Base-by-base conservation (phyloP, 2,113 vertebrate genomes). In the Pyxicephalus adspersus region DNA sequence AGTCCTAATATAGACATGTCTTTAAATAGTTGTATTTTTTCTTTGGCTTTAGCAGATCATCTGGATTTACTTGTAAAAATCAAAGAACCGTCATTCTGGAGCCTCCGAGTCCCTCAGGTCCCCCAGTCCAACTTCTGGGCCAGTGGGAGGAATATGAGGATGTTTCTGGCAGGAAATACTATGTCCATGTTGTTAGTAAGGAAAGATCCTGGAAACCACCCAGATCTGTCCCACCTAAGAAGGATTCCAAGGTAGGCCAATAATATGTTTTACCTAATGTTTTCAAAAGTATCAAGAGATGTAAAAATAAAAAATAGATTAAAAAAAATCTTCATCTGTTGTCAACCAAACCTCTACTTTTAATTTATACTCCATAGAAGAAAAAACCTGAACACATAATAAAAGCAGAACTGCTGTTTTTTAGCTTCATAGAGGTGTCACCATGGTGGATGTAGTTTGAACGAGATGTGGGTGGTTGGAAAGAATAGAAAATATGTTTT, bases 151-250 rank as follows among this genome's bases (percentile, higher is more conserved):
- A 83, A 55, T 83, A 84, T 61, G 67, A 80, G 45, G 81, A 84
- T 55, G 38, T 4, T 19, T 66, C 81, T 28, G 84, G 81, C 55
- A 68, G 81, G 3, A 84, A 76, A 63, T 84, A 70, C 68, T 84
- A 74, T 83, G 71, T 84, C 19, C 71, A 84, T 22, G 55, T 73
- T 3, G 23, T 64, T 7, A 84, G 70, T 29, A 84, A 84, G 34
- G 81, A 83, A 29, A 84, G 67, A 72, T 76, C 81, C 2, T 84
- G 84, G 84, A 84, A 84, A 50, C 84, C 84, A 34, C 81, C 81
- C 17, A 64, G 84, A 19, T 77, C 65, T 2, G 38, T 72, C 34
- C 63, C 50, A 45, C 61, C 55, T 16, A 83, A 76, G 31, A 51
- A 50, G 6, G 71, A 83, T 38, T 13, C 25, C 11, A 83, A 83